Evolutionary conservation across 2,113 vertebrate genomes (phyloP), one percentile per base, ranked within the genome.

Genomic region (Nanorana parkeri): DNA sequence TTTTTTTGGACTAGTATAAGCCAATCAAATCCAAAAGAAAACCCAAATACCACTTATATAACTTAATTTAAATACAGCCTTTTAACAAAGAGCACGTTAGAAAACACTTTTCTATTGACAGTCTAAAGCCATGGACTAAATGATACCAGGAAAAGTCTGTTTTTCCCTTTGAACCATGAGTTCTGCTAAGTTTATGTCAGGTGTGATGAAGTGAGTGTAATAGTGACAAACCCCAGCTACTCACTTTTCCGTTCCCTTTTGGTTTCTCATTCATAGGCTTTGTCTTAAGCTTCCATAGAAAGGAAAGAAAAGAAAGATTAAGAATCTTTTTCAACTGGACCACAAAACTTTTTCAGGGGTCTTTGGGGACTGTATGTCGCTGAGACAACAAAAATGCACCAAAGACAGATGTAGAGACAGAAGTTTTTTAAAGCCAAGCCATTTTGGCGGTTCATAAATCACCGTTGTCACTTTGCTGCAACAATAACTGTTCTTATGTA

Each of bases 401-500:
- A 83, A 88, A 89, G 89, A 88, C 87, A 90, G 85, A 92, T 85
- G 90, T 83, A 90, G 91, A 88, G 84, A 89, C 87, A 81, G 60
- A 86, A 85, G 82, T 86, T 88, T 87, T 91, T 90, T 89, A 87
- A 86, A 87, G 85, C 87, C 86, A 85, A 86, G 78, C 78, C 85
- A 85, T 84, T 89, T 84, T 80, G 86, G 90, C 81, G 84, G 86
- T 88, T 89, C 87, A 90, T 91, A 91, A 89, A 92, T 93, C 92
- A 91, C 75, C 2, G 2, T 1, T 87, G 89, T 91, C 86, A 86
- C 73, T 86, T 26, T 80, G 79, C 51, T 86, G 80, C 80, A 90
- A 87, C 86, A 90, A 78, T 84, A 90, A 89, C 86, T 0, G 41
- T 80, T 86, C 82, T 88, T 84, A 55, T 84, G 56, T 72, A 89